phyloP scores from a whole-genome alignment of 2,888 invertebrate species.

The Nemoura dubitans region DNA sequence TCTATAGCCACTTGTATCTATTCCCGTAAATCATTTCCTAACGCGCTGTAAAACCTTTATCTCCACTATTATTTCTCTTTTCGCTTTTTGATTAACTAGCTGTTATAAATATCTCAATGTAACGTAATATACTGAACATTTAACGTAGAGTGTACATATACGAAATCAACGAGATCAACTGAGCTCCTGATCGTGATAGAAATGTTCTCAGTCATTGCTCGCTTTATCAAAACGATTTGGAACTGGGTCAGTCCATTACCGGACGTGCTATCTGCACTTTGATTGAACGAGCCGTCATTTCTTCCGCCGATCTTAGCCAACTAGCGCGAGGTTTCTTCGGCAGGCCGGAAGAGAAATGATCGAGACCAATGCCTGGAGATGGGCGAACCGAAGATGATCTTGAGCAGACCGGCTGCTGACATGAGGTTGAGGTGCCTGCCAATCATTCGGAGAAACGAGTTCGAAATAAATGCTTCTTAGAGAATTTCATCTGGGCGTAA shows the following conservation, averaged over 20 bases:
- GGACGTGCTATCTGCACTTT: background rate
- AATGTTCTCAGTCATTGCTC: background rate
- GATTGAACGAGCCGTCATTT: conserved; percentile 4
- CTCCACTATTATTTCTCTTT: background rate
- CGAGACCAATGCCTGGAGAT: background rate
- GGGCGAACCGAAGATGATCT: background rate
- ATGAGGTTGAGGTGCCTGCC: background rate
- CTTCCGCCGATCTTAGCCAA: background rate
- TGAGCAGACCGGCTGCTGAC: background rate
- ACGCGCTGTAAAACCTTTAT: background rate
- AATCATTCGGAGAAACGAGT: background rate
- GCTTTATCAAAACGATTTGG: background rate
- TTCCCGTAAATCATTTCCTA: background rate
- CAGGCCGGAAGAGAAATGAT: background rate
- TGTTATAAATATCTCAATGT: background rate
- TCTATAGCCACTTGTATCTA: background rate
- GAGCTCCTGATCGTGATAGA: background rate
- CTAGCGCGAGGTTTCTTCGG: background rate
- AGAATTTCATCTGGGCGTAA: no score
- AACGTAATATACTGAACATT: background rate
- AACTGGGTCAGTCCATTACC: conserved; percentile 5
- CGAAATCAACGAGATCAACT: background rate
- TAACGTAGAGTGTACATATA: no score
- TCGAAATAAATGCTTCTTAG: no score
- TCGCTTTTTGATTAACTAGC: background rate